phyloP scores from a whole-genome alignment of 2,888 invertebrate species.

The Melanotus villosus region DNA sequence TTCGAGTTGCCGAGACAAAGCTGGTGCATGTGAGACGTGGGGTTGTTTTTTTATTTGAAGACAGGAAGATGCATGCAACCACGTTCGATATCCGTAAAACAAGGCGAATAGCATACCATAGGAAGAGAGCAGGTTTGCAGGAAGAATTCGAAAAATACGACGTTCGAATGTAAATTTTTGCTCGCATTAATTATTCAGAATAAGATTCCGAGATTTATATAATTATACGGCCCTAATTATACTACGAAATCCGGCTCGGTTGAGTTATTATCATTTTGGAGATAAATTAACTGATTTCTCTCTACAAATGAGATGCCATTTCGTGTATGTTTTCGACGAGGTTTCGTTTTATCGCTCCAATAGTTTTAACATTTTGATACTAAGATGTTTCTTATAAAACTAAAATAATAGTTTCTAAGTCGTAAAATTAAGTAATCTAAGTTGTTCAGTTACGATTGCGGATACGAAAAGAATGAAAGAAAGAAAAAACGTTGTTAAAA shows the following conservation, averaged over 20 bases:
- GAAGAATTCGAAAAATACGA: constrained; percentile 22
- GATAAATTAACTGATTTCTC: constrained; percentile 24
- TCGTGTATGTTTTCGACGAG: not conserved
- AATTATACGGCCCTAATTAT: constrained; percentile 39
- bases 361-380: too few species aligned
- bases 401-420: too few species aligned
- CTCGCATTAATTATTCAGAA: constrained; percentile 33
- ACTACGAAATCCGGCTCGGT: constrained; percentile 14
- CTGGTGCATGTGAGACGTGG: constrained; percentile 21
- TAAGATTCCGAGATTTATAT: constrained; percentile 31
- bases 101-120: constrained; percentile 28
- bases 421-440: too few species aligned
- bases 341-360: not conserved
- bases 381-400: too few species aligned
- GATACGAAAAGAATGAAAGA: too few species aligned
- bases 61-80: constrained; percentile 20
- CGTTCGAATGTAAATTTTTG: constrained; percentile 39
- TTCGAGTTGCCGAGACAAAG: constrained; percentile 20
- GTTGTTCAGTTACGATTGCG: too few species aligned
- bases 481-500: too few species aligned
- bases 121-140: constrained; percentile 25
- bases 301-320: not conserved
- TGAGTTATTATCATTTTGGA: constrained; percentile 33
- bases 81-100: constrained; percentile 10
- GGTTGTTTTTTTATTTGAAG: constrained; percentile 14